phyloP scores from a whole-genome alignment of 2,888 invertebrate genomes.

The Pristionchus japonicus region DNA sequence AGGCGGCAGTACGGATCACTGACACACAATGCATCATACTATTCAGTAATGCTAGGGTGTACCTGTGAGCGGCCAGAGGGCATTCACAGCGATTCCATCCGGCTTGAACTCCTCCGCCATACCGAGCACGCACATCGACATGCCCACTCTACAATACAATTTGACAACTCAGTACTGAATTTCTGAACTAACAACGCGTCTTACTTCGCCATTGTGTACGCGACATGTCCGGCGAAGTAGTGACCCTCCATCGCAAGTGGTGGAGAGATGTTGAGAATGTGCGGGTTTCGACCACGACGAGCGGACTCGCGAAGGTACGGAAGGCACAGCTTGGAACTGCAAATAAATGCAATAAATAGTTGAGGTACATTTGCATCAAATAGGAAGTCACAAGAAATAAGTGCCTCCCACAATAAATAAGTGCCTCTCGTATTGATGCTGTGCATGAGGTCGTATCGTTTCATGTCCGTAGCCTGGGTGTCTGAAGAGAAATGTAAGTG shows the following conservation, averaged over 20 bases:
- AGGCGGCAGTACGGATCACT: constrained; percentile 84
- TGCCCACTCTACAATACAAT: constrained; percentile 76
- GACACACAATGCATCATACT: neutral
- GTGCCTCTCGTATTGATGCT: constrained; percentile 94
- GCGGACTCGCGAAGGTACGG: constrained; percentile 83
- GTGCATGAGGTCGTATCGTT: constrained; percentile 92
- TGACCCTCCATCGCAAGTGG: constrained; percentile 89
- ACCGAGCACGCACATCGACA: constrained; percentile 92
- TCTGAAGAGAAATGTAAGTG: constrained; percentile 77
- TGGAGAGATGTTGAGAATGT: constrained; percentile 94
- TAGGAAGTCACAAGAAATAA: no score
- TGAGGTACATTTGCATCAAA: no score
- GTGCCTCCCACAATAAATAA: constrained; percentile 85
- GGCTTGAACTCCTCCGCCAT: constrained; percentile 92
- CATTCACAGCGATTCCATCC: constrained; percentile 90
- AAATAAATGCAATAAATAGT: no score
- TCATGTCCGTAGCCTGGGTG: constrained; percentile 86
- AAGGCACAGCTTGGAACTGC: constrained; percentile 89
- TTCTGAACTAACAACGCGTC: neutral
- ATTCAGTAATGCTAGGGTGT: no score
- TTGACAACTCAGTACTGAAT: neutral
- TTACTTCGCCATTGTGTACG: constrained; percentile 94
- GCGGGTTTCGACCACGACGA: constrained; percentile 83
- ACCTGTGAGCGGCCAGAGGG: constrained; percentile 88
- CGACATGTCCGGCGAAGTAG: constrained; percentile 84